Conservation (phyloP, 2,888 invertebrate genomes). For the Oscheius sp. region DNA sequence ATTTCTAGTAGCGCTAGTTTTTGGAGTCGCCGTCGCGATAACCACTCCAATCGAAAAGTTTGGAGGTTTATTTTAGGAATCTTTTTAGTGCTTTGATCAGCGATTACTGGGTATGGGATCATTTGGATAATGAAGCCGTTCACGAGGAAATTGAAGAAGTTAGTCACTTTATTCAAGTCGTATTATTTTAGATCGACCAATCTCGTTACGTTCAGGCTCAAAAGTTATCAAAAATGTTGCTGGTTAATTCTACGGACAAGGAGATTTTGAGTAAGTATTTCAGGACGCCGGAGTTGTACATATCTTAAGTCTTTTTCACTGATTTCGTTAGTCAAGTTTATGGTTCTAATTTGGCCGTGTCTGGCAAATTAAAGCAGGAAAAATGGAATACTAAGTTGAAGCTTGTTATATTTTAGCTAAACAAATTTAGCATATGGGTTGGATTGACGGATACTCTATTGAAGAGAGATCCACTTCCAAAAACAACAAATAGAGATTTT, state of each 20-base stretch:
- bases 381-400: conserved; percentile 12
- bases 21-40: too few relatives aligned
- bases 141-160: neutral
- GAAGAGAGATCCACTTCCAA: neutral
- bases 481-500: neutral
- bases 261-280: neutral
- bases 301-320: neutral
- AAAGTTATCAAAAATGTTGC: neutral
- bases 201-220: neutral
- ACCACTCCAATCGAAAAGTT: too few relatives aligned
- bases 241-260: neutral
- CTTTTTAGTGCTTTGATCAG: neutral
- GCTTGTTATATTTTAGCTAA: neutral
- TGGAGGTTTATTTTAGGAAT: too few relatives aligned
- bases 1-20: too few relatives aligned
- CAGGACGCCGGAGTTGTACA: too few relatives aligned
- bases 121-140: conserved; percentile 5
- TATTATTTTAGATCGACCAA: conserved; percentile 1
- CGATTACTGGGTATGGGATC: neutral
- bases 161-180: neutral
- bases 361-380: neutral
- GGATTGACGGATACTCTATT: conserved; percentile 5
- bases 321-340: neutral
- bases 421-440: conserved; percentile 1
- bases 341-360: neutral